These are phyloP conservation scores for Elaphurus davidianus DNA, from an alignment of 2,113 vertebrate genomes.

Conservation along the genomic window DNA sequence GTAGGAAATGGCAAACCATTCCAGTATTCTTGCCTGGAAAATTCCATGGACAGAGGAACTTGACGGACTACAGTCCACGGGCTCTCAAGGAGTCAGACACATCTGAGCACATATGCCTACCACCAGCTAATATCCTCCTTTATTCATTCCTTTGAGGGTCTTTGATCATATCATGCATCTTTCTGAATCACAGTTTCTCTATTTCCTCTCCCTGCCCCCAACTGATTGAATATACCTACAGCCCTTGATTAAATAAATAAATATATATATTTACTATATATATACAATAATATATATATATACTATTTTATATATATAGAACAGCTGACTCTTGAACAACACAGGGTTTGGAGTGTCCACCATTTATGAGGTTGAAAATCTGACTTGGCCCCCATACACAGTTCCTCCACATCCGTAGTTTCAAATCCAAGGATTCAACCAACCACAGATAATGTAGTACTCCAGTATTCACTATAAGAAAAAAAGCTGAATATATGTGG, in stretches of 20 bases:
- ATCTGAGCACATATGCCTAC: not conserved
- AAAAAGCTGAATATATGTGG: not conserved
- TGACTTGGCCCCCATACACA: not conserved
- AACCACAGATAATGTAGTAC: not conserved
- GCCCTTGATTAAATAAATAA: not conserved
- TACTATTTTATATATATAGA: not conserved
- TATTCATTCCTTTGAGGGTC: conserved; percentile 33
- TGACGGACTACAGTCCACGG: not conserved
- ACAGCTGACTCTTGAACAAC: not conserved
- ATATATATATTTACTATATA: too few relatives aligned
- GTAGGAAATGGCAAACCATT: not conserved
- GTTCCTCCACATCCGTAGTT: not conserved
- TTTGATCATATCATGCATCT: not conserved
- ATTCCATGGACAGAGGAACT: not conserved
- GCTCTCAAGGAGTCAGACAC: not conserved
- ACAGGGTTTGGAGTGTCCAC: not conserved
- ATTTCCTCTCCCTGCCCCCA: not conserved
- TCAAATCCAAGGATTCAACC: not conserved
- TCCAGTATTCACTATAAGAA: not conserved
- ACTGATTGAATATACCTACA: not conserved
- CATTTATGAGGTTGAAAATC: not conserved
- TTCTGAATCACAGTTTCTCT: conserved; percentile 13
- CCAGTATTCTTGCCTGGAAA: not conserved
- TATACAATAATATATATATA: too few relatives aligned
- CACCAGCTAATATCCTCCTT: not conserved